Evolutionary conservation across 2,888 invertebrate genomes (phyloP).

Genomic region (Ophonus ardosiacus): DNA sequence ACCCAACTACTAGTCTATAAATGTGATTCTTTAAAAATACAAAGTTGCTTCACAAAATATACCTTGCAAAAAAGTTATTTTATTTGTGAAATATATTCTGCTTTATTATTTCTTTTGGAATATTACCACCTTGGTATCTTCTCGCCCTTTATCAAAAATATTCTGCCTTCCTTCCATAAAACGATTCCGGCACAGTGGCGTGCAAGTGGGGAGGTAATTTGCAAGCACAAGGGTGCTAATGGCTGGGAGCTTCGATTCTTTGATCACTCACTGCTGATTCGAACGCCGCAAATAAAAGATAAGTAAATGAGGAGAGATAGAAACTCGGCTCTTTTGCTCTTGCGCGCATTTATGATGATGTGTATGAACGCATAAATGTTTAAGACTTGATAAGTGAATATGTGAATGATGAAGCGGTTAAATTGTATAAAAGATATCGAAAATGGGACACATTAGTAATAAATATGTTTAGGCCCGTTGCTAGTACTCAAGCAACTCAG

Average conservation of each 20-base stretch:
- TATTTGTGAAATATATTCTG: no score
- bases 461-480: no score
- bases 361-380: slow-evolving; percentile 19
- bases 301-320: slow-evolving; percentile 29
- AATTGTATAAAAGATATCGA: not conserved
- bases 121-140: not conserved
- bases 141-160: slow-evolving; percentile 8
- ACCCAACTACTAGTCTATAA: no score
- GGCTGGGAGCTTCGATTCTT: slow-evolving; percentile 25
- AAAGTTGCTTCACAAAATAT: no score
- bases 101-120: not conserved
- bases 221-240: slow-evolving; percentile 16
- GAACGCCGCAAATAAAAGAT: slow-evolving; percentile 37
- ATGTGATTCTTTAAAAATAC: no score
- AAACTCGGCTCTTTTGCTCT: not conserved
- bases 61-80: no score
- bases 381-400: slow-evolving; percentile 13
- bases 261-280: slow-evolving; percentile 35
- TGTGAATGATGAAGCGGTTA: slow-evolving; percentile 8
- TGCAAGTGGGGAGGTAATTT: slow-evolving; percentile 15
- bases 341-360: slow-evolving; percentile 12
- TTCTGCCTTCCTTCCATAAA: slow-evolving; percentile 1
- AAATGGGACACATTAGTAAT: not conserved
- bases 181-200: slow-evolving; percentile 1
- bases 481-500: no score